phyloP scores from a whole-genome alignment of 1,140 invertebrate species.

The Drosophila kohkoa region DNA sequence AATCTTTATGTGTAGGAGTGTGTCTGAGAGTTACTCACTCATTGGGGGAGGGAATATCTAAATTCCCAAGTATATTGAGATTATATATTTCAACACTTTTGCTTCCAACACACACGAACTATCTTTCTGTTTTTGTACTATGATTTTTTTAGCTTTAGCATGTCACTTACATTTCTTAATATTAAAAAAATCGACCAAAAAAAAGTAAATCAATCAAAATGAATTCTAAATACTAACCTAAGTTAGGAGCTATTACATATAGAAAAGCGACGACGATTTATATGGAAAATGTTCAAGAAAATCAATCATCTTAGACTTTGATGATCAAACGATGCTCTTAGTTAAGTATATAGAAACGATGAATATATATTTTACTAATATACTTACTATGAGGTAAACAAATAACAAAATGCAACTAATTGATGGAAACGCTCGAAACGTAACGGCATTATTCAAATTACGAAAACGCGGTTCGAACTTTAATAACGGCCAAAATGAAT shows the following conservation, averaged over 20 bases:
- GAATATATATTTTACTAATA: conserved; percentile 55
- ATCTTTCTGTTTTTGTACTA: conserved; percentile 52
- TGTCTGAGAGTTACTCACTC: conserved; percentile 15
- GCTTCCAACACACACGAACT: conserved; percentile 19
- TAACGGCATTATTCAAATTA: conserved; percentile 12
- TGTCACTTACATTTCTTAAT: conserved; percentile 40
- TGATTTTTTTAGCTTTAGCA: conserved; percentile 51
- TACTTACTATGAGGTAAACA: conserved; percentile 28
- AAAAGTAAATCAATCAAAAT: conserved; percentile 37
- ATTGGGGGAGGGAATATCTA: neutral
- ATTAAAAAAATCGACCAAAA: conserved; percentile 68
- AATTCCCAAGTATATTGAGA: conserved; percentile 4
- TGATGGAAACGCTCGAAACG: conserved; percentile 38
- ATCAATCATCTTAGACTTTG: conserved; percentile 5
- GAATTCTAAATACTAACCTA: conserved; percentile 63
- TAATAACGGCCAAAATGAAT: conserved; percentile 42
- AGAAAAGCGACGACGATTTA: conserved; percentile 31
- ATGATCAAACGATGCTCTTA: conserved; percentile 64
- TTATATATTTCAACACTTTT: conserved; percentile 18
- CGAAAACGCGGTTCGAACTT: conserved; percentile 47
- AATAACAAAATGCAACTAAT: conserved; percentile 67
- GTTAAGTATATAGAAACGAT: conserved; percentile 60
- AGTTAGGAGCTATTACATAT: conserved; percentile 20
- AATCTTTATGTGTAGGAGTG: conserved; percentile 29
- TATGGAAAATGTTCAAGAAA: conserved; percentile 3